A percentile compares a stretch with the other conserved stretches of the same genome.
phyloP scores from a whole-genome alignment of 2,888 invertebrate species.

The Drosophila buzzatii region DNA sequence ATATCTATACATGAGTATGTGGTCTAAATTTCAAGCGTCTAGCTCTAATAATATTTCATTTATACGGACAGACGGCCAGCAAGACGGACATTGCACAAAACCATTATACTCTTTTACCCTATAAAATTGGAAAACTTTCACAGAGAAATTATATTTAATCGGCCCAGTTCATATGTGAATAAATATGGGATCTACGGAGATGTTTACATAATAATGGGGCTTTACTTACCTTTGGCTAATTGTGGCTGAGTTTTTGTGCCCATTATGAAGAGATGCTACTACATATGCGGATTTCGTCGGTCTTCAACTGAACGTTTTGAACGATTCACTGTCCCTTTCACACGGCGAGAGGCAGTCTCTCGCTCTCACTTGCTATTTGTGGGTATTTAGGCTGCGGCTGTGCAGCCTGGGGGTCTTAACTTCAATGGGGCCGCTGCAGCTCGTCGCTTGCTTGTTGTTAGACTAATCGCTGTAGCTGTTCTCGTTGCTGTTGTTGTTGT shows the following conservation, averaged over 20 bases:
- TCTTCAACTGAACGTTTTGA: background rate
- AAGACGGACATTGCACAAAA: no score
- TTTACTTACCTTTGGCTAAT: constrained; percentile 78
- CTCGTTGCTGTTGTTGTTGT: constrained; percentile 6
- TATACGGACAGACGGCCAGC: no score
- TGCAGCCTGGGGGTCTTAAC: constrained; percentile 32
- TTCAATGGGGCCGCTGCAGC: constrained; percentile 41
- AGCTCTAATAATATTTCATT: no score
- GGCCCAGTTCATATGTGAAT: no score
- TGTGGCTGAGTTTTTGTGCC: constrained; percentile 84
- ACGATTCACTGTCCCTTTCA: background rate
- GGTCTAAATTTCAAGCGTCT: no score
- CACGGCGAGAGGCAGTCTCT: background rate
- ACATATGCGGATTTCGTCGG: background rate
- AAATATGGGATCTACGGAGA: background rate
- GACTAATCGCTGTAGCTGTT: constrained; percentile 7
- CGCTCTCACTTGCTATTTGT: background rate
- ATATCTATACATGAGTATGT: no score
- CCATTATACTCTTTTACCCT: no score
- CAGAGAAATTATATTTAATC: no score
- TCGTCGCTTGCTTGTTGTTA: constrained; percentile 4
- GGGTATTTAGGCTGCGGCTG: constrained; percentile 29
- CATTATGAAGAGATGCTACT: constrained; percentile 71
- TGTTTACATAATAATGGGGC: background rate
- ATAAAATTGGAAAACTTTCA: no score